Evolutionary conservation across 2,888 invertebrate species (phyloP).

Genomic region (Ichneumoninae sp.): DNA sequence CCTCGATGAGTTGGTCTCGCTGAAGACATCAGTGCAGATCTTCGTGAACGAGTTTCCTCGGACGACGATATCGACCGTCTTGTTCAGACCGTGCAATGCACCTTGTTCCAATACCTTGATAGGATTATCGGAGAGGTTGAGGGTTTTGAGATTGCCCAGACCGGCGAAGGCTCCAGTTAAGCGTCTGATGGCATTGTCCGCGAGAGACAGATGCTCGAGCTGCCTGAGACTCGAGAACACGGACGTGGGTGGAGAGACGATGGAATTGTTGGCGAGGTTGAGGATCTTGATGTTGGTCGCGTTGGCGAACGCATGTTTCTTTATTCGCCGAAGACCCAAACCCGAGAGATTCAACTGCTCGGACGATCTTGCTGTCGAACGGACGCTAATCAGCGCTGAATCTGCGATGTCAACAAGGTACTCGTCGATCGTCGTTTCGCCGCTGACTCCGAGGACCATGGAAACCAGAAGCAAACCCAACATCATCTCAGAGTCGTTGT

Average conservation of each 20-base stretch:
- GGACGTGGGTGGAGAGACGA: conserved; percentile 69
- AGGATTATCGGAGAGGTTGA: conserved; percentile 73
- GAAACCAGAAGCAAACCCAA: conserved; percentile 64
- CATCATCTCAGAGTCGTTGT: conserved; percentile 41
- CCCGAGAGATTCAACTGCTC: conserved; percentile 69
- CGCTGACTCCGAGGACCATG: conserved; percentile 47
- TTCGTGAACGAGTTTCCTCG: conserved; percentile 69
- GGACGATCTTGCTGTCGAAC: not conserved
- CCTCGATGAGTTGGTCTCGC: conserved; percentile 6
- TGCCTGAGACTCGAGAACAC: conserved; percentile 73
- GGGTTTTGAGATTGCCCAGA: conserved; percentile 65
- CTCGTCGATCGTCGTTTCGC: not conserved
- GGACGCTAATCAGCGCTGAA: conserved; percentile 62
- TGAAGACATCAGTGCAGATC: conserved; percentile 70
- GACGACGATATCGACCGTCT: conserved; percentile 64
- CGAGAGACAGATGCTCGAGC: conserved; percentile 70
- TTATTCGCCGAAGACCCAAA: conserved; percentile 63
- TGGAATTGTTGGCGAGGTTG: conserved; percentile 70
- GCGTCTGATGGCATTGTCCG: conserved; percentile 47
- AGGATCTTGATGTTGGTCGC: conserved; percentile 66
- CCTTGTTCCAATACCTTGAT: conserved; percentile 67
- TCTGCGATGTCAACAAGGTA: conserved; percentile 67
- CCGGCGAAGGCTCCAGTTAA: conserved; percentile 66
- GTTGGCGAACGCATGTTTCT: conserved; percentile 70
- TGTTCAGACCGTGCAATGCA: conserved; percentile 71